Evolutionary conservation across 2,888 invertebrate genomes (phyloP), one percentile per base, ranked within the genome.

Genomic region (Eucera pruinosa): DNA sequence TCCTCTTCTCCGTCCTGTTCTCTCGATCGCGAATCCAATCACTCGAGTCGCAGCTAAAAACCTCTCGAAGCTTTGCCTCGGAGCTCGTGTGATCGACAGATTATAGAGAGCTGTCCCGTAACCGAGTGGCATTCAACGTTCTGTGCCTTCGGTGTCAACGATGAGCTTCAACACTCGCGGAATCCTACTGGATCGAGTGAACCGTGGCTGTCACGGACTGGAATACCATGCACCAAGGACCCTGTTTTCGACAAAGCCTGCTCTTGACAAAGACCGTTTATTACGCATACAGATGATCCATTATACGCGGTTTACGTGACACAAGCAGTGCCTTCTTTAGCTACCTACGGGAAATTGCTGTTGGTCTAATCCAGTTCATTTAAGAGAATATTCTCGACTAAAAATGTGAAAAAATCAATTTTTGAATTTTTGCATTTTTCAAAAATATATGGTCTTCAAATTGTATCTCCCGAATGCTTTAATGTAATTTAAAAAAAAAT

Each of bases 71-170:
- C 62, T 60, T 70, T 25, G 64, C 52, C 25, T 33, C 30, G 64
- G 48, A 60, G 43, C 39, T 43, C 70, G 78, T 82, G 84, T 72
- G 67, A 65, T 77, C 77, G 82, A 84, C 84, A 84, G 83, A 72
- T 84, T 78, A 73, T 75, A 74, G 72, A 84, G 82, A 67, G 72
- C 60, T 75, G 72, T 78, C 82, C 75, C 48, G 68, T 78, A 54
- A 60, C 57, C 74, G 81, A 84, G 79, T 65, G 73, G 68, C 61
- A 54, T 66, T 74, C 80, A 69, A 72, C 57, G 39, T 36, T 52
- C 27, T 60, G 23, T 60, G 55, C 69, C 58, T 30, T 62, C 50
- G 36, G 64, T 57, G 68, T 52, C 72, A 60, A 50, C 27, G 25
- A 48, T 18, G 27, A 58, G 78, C 33, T 47, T 57, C 69, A 70